Base-by-base conservation (phyloP, 2,888 invertebrate species). In the Conistra vaccinii region DNA sequence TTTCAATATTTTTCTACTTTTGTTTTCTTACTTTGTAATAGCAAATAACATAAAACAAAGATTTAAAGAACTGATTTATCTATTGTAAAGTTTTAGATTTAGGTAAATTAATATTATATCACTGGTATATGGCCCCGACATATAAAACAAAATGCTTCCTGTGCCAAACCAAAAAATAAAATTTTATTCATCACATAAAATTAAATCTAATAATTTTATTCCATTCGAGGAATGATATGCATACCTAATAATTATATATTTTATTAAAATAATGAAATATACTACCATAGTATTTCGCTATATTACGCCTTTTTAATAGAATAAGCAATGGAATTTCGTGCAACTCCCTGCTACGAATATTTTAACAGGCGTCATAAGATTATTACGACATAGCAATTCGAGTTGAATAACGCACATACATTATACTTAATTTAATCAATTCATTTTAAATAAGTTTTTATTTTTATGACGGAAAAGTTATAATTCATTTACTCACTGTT, bases 111-210 rank as follows among this genome's bases (percentile, higher is more conserved):
- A 87, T 53, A 78, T 83, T 80, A 81, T 91, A 93, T 93, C 93
- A 93, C 92, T 89, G 90, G 89, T 80, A 88, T 92, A 94, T 93
- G 94, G 93, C 94, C 91, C 91, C 91, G 85, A 89, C 86, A 89
- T 87, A 84, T 75, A 81, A 86, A 91, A 88, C 76, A 88, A 91
- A 93, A 91, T 89, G 88, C 85, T 87, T 81, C 77, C 55, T 73
- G 84, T 80, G 76, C 74, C 72, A 83, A 85, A 87, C 69, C 78
- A 77, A 83, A 83, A 82, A 81, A 72, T 58, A 70, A 73, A 76
- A 73, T 80, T 76, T 69, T 32, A 71, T 69, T 58, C 73, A 67
- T 78, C 81, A 85, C 76, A 74, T 81, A 69, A 88, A 87, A 84
- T 69, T 78, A 81, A 83, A 82, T 78, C 84, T 89, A 89, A 81